Evolutionary conservation across 2,113 vertebrate genomes (phyloP).

Genomic region (Scolopax mira): DNA sequence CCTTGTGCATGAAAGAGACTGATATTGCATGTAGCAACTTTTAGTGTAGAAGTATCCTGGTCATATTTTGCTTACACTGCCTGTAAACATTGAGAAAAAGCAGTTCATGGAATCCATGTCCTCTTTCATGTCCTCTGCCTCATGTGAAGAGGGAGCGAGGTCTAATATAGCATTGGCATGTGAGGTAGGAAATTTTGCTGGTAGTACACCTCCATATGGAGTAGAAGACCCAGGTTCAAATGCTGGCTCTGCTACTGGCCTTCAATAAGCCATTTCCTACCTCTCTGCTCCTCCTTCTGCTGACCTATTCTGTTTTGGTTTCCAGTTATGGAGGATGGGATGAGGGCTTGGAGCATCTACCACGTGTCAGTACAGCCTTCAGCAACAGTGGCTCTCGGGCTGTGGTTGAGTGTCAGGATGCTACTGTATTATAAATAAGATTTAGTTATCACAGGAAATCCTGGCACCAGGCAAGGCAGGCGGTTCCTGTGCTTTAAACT

Average conservation of each 20-base stretch:
- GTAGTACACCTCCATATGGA: not conserved
- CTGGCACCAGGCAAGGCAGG: not conserved
- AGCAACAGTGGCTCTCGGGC: not conserved
- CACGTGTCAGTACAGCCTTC: not conserved
- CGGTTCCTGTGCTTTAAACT: not conserved
- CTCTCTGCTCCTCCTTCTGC: not conserved
- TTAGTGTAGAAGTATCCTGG: not conserved
- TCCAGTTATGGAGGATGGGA: not conserved
- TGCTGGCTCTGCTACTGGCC: not conserved
- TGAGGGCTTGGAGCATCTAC: not conserved
- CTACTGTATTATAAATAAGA: not conserved
- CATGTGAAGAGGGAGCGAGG: accelerated
- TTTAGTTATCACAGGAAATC: not conserved
- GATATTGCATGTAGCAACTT: not conserved
- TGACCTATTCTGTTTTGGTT: not conserved
- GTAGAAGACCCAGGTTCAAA: not conserved
- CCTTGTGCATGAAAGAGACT: not conserved
- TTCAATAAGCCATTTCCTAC: not conserved
- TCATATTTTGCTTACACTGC: not conserved
- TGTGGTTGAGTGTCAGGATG: not conserved
- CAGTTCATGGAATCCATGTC: not conserved
- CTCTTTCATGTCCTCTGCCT: not conserved
- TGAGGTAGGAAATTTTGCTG: not conserved
- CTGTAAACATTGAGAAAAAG: not conserved
- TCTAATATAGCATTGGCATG: not conserved